A percentile compares a stretch with the other conserved stretches of the same genome.
Evolutionary conservation across 1,140 invertebrate genomes (phyloP).

Genomic region (Drosophila parabipectinata): DNA sequence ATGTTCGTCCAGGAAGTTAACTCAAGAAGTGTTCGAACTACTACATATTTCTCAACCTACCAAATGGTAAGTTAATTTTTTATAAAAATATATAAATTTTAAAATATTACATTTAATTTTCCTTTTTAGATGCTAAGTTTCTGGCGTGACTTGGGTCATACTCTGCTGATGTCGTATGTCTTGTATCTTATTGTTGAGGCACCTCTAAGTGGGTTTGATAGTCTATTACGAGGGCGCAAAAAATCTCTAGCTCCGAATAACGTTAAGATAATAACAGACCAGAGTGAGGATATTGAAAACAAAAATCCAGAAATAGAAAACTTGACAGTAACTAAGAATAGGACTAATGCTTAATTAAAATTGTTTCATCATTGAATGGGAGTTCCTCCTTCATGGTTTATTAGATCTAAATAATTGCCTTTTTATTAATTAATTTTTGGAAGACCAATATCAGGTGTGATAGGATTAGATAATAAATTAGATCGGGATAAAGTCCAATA

Average conservation of each 20-base stretch:
- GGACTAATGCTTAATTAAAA: neutral
- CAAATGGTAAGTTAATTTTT: constrained; percentile 25
- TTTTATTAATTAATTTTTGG: neutral
- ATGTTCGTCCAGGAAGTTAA: constrained; percentile 60
- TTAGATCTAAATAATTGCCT: neutral
- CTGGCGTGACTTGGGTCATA: constrained; percentile 39
- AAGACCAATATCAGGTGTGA: neutral
- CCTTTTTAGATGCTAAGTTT: constrained; percentile 28
- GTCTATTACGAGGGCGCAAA: neutral
- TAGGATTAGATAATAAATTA: neutral
- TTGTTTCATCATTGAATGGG: too few relatives aligned
- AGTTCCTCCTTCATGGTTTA: too few relatives aligned
- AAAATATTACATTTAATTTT: neutral
- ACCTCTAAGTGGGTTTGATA: constrained; percentile 31
- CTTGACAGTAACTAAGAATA: neutral
- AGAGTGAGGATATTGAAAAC: neutral
- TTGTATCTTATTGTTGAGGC: constrained; percentile 44
- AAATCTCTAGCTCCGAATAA: neutral
- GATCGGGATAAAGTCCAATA: too few relatives aligned
- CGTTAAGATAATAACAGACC: neutral
- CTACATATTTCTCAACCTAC: constrained; percentile 52
- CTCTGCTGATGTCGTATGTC: constrained; percentile 26
- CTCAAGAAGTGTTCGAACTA: constrained; percentile 17
- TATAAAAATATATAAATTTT: neutral
- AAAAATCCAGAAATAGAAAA: neutral